Base-by-base conservation (phyloP, 1,140 invertebrate genomes). In the Brachionus paranguensis region DNA sequence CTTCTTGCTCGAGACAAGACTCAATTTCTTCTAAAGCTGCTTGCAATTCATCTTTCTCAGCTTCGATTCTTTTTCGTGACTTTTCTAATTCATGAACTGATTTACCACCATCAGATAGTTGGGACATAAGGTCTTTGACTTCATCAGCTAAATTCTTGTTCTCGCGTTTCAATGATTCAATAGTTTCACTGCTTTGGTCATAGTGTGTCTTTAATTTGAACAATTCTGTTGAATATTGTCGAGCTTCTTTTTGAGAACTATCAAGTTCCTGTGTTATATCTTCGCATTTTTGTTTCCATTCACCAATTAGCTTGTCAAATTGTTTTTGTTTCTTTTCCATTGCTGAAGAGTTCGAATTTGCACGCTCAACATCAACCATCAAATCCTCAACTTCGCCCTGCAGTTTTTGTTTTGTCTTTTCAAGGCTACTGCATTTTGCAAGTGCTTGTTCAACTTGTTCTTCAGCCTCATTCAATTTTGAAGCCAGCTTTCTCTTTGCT, bases 261-360 rank as follows among this genome's bases (percentile, higher is more conserved):
- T 99, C 97, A 78, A 99, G 92, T 91, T 99, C 97, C 86, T 94
- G 94, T 86, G 95, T 94, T 85, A 99, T 92, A 89, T 99, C 96
- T 87, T 98, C 95, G 88, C 96, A 95, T 92, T 99, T 98, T 90
- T 97, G 94, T 91, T 99, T 98, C 97, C 97, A 99, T 94, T 99
- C 97, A 86, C 95, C 93, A 89, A 99, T 95, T 90, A 98, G 96
- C 91, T 98, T 98, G 92, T 99, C 97, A 92, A 99, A 99, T 86
- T 94, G 95, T 91, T 98, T 98, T 91, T 99, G 96, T 91, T 98
- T 99, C 95, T 99, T 99, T 91, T 99, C 97, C 86, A 98, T 94
- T 84, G 95, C 94, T 88, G 95, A 95, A 88, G 96, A 96, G 87
- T 98, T 84, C 14, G 29, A 47, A 86, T 86, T 86, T 79, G 89